Conservation (phyloP, 2,797 vertebrate species). For the Schizopygopsis malacanthus region DNA sequence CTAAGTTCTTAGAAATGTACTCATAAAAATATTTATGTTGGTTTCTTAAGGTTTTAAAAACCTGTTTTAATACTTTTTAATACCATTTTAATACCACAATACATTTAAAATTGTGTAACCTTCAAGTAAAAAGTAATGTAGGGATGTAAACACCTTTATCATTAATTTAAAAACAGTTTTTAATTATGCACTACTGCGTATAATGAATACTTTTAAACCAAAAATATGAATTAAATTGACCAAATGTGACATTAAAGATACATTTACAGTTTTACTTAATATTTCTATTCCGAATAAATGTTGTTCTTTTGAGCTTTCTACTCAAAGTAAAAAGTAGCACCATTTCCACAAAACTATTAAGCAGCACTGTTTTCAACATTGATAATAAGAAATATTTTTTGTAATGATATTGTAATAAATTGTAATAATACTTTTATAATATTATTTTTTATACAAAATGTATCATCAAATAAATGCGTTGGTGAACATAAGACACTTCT, state of each 20-base stretch:
- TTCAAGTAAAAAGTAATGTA: not conserved
- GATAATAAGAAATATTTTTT: not conserved
- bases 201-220: not conserved
- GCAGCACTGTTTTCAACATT: not conserved
- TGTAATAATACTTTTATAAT: not conserved
- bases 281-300: not conserved
- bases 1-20: not conserved
- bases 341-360: not conserved
- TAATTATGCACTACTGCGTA: not conserved
- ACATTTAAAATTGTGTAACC: not conserved
- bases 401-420: not conserved
- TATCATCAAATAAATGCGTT: not conserved
- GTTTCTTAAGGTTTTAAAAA: not conserved
- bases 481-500: no score
- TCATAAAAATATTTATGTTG: not conserved
- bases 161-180: no score
- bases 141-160: no score
- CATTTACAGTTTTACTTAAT: not conserved
- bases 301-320: not conserved
- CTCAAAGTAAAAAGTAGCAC: not conserved
- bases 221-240: not conserved
- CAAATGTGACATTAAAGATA: not conserved
- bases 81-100: not conserved
- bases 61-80: no score
- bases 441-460: not conserved